phyloP scores from a whole-genome alignment of 2,797 vertebrate genomes.

The Poliocrania exsul region DNA sequence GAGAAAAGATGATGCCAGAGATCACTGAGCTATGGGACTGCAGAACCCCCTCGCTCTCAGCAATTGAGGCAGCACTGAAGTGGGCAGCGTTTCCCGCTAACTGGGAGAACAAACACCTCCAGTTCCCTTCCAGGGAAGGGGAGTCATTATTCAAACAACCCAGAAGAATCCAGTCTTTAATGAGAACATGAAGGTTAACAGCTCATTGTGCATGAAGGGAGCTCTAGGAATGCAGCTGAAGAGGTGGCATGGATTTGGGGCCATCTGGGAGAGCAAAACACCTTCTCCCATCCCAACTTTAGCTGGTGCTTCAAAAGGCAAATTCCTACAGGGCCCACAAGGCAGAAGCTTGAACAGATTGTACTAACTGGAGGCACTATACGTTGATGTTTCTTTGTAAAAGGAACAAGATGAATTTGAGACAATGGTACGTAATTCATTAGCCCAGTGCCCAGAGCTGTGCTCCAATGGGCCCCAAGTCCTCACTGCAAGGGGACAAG shows the following conservation, averaged over 20 bases:
- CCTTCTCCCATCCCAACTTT: slow-evolving; percentile 22
- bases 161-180: slow-evolving; percentile 27
- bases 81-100: neutral
- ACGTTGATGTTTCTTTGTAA: slow-evolving; percentile 45
- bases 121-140: neutral
- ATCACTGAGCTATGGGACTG: neutral
- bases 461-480: accelerated
- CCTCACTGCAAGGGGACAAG: neutral
- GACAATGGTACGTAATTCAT: neutral
- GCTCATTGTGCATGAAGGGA: slow-evolving; percentile 57
- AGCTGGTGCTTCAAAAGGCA: neutral
- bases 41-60: neutral
- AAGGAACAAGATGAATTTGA: slow-evolving; percentile 73
- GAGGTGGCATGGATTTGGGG: slow-evolving; percentile 37
- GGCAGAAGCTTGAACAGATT: slow-evolving; percentile 67
- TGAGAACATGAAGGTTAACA: slow-evolving; percentile 44
- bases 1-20: neutral
- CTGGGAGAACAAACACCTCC: neutral
- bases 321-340: slow-evolving; percentile 42
- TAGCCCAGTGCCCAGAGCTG: neutral
- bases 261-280: neutral
- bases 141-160: neutral
- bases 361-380: slow-evolving; percentile 33
- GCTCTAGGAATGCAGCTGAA: slow-evolving; percentile 39
- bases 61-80: slow-evolving; percentile 4